phyloP scores from a whole-genome alignment of 2,888 invertebrate genomes.

The Acleris laterana region DNA sequence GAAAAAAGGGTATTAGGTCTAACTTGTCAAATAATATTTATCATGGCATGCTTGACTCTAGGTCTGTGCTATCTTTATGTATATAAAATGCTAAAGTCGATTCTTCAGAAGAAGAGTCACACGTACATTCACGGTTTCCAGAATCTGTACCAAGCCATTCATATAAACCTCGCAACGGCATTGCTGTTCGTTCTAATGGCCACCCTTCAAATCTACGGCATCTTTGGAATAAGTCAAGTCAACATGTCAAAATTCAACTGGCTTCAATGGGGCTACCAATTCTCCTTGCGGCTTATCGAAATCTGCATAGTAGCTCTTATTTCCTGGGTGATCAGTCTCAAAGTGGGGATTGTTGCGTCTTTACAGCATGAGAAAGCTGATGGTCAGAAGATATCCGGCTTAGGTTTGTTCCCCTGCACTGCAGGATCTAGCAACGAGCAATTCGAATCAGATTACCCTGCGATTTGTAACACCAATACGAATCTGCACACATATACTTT shows the following conservation, averaged over 20 bases:
- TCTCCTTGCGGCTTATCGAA: constrained; percentile 93
- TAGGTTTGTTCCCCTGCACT: constrained; percentile 92
- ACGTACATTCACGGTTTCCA: constrained; percentile 91
- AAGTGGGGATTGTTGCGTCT: constrained; percentile 80
- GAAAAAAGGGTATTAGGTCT: constrained; percentile 87
- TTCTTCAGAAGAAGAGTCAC: constrained; percentile 90
- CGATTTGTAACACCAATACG: constrained; percentile 93
- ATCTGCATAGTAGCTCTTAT: constrained; percentile 93
- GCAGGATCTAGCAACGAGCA: constrained; percentile 93
- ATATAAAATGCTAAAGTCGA: constrained; percentile 90
- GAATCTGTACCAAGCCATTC: constrained; percentile 93
- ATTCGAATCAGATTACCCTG: constrained; percentile 92
- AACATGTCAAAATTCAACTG: constrained; percentile 89
- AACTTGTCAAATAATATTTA: constrained; percentile 93
- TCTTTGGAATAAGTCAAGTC: constrained; percentile 79
- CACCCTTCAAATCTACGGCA: constrained; percentile 92
- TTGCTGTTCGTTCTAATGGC: constrained; percentile 93
- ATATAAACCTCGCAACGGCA: constrained; percentile 94
- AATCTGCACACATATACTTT: constrained; percentile 93
- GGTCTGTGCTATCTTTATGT: constrained; percentile 94
- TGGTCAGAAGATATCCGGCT: constrained; percentile 87
- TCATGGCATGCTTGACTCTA: constrained; percentile 92
- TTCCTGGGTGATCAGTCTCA: constrained; percentile 93
- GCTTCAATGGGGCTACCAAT: constrained; percentile 97
- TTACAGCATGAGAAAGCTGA: constrained; percentile 90